Percentiles rank a stretch among this genome's conserved stretches.
Conservation (phyloP, 64 coral and sea anemone genomes). For the Montipora foliosa region DNA sequence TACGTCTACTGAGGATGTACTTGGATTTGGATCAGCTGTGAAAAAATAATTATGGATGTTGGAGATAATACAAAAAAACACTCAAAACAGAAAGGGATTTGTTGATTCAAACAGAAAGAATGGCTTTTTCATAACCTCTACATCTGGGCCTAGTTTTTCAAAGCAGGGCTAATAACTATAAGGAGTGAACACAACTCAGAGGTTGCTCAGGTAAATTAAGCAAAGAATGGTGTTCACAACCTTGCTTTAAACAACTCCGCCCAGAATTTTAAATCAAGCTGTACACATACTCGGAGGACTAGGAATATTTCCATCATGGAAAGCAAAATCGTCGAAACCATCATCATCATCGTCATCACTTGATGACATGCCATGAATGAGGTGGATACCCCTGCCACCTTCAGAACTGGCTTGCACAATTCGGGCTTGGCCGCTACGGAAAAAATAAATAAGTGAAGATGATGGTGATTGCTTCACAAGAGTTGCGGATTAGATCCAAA, state of each 20-base stretch:
- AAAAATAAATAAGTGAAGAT: not conserved
- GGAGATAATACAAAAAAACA: not conserved
- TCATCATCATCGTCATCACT: conserved; percentile 75
- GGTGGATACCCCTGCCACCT: conserved; percentile 74
- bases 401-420: conserved; percentile 66
- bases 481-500: too few relatives aligned
- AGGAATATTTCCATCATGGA: conserved; percentile 12
- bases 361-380: conserved; percentile 73
- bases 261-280: not conserved
- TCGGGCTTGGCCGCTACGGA: conserved; percentile 75
- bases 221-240: not conserved
- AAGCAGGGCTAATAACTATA: too few relatives aligned
- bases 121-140: too few relatives aligned
- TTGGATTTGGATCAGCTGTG: conserved; percentile 39
- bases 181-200: too few relatives aligned
- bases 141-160: too few relatives aligned
- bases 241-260: not conserved
- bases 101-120: too few relatives aligned
- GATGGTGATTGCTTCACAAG: too few relatives aligned
- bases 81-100: too few relatives aligned
- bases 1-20: conserved; percentile 22
- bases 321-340: conserved; percentile 79
- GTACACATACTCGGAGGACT: conserved; percentile 64
- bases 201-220: too few relatives aligned
- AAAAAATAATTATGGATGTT: not conserved